Evolutionary conservation across 2,888 invertebrate genomes (phyloP), one percentile per base, ranked within the genome.

Genomic region (Isotomurus palustris): DNA sequence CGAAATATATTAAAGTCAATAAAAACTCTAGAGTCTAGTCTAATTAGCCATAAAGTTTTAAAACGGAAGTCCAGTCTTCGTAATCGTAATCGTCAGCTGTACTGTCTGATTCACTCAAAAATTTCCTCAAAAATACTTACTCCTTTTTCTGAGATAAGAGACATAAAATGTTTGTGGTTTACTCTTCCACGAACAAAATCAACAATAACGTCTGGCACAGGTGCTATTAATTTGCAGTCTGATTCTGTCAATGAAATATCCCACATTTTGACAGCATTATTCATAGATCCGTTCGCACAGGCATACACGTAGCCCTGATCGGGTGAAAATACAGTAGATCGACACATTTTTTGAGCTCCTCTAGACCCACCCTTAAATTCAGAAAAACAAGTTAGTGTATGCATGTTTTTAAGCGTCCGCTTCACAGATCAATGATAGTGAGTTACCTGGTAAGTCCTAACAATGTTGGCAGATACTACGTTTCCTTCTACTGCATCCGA

Each of bases 131-230:
- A 43, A 6, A 43, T 5, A 22, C 43, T 17, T 4, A 43, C 43
- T 10, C 43, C 43, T n/a, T 58, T 58, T 3, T 60, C 58, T 2
- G 50, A 47, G n/a, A 64, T 32, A n/a, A 58, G 29, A 17, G 50
- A 83, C 49, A 88, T 72, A 64, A 82, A 79, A 2, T 78, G 78
- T 25, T 74, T 76, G 38, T 79, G 79, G 32, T 79, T 79, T 0
- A 79, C 68, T 54, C 79, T 77, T 5, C 85, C 78, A 0, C 84
- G 80, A 65, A 83, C 82, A 29, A 86, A 78, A 71, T 89, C 88
- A 25, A 86, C 73, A 10, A 88, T 81, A 0, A 83, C 79, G 64
- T 85, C 84, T 0, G 81, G 78, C 21, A 36, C 44, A 0, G 84
- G 81, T 0, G 84, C 82, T 50, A 88, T 71, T 50, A 87, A 71